A percentile compares a stretch with the other conserved stretches of the same genome.
These are phyloP conservation scores for Linepithema humile DNA, from an alignment of 1,140 invertebrate species.

Conservation along the genomic window DNA sequence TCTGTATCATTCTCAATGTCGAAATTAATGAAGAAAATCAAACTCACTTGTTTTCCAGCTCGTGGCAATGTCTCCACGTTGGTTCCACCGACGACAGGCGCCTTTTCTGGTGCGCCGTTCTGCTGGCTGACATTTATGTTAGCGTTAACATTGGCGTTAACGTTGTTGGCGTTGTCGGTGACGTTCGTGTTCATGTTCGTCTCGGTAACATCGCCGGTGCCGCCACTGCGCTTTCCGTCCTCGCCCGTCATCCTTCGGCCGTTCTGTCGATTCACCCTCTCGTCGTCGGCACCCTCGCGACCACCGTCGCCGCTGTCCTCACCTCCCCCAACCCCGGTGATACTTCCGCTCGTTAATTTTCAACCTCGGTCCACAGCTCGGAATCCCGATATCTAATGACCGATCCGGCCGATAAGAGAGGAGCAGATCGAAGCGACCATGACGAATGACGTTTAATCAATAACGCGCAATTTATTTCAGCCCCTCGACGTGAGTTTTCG, in stretches of 20 bases:
- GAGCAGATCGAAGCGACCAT: slow-evolving; percentile 14
- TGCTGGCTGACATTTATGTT: slow-evolving; percentile 83
- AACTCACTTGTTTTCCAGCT: slow-evolving; percentile 85
- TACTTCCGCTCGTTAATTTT: slow-evolving; percentile 64
- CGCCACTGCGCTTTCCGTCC: slow-evolving; percentile 79
- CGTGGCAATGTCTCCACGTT: slow-evolving; percentile 87
- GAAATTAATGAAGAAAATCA: neutral
- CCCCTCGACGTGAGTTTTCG: neutral
- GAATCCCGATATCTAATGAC: slow-evolving; percentile 68
- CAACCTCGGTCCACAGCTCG: slow-evolving; percentile 60
- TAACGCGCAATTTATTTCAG: neutral
- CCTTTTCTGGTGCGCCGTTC: slow-evolving; percentile 84
- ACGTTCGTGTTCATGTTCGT: slow-evolving; percentile 63
- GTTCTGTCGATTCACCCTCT: slow-evolving; percentile 65
- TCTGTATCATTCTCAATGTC: neutral
- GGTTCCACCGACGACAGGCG: slow-evolving; percentile 86
- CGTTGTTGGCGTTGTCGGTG: slow-evolving; percentile 68
- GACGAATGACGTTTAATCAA: slow-evolving; percentile 4
- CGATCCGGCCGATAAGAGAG: slow-evolving; percentile 52
- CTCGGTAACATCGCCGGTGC: slow-evolving; percentile 61
- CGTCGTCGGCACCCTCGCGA: slow-evolving; percentile 72
- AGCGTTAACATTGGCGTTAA: slow-evolving; percentile 77
- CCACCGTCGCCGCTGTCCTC: slow-evolving; percentile 65
- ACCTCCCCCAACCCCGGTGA: slow-evolving; percentile 54
- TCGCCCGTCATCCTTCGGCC: slow-evolving; percentile 81